A percentile compares a stretch with the other conserved stretches of the same genome.
Conservation (phyloP, 1,140 invertebrate genomes). For the Achroia grisella region DNA sequence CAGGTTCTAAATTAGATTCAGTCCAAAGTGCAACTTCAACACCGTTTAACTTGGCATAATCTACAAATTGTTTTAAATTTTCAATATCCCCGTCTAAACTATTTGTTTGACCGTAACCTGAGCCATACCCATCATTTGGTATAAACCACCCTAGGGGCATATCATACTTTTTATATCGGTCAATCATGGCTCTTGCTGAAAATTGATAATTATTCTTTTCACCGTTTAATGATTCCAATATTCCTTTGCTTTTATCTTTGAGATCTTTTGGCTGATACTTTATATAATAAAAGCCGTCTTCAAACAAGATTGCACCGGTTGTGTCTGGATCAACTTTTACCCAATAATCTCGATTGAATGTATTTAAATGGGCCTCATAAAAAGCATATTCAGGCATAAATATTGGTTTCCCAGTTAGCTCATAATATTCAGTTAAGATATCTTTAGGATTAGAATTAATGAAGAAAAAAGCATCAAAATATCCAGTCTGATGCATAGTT, state of each 20-base stretch:
- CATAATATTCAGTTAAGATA: conserved; percentile 55
- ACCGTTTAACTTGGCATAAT: conserved; percentile 46
- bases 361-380: conserved; percentile 60
- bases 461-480: conserved; percentile 55
- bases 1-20: conserved; percentile 50
- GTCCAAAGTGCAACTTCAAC: conserved; percentile 59
- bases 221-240: conserved; percentile 62
- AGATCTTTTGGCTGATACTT: conserved; percentile 47
- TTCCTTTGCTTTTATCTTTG: conserved; percentile 32
- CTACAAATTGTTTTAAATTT: conserved; percentile 50
- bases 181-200: conserved; percentile 61
- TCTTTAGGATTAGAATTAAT: conserved; percentile 39
- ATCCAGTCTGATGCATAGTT: conserved; percentile 31
- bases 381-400: conserved; percentile 56
- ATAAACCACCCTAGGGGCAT: conserved; percentile 62
- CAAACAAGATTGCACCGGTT: conserved; percentile 41
- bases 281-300: conserved; percentile 60
- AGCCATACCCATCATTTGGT: conserved; percentile 62
- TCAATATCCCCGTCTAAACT: conserved; percentile 53
- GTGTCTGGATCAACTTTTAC: conserved; percentile 35
- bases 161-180: conserved; percentile 50
- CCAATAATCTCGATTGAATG: conserved; percentile 65
- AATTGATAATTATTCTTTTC: conserved; percentile 64
- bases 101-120: conserved; percentile 61
- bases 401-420: conserved; percentile 52